phyloP scores from a whole-genome alignment of 1,140 invertebrate genomes.

The Leptinotarsa texana region DNA sequence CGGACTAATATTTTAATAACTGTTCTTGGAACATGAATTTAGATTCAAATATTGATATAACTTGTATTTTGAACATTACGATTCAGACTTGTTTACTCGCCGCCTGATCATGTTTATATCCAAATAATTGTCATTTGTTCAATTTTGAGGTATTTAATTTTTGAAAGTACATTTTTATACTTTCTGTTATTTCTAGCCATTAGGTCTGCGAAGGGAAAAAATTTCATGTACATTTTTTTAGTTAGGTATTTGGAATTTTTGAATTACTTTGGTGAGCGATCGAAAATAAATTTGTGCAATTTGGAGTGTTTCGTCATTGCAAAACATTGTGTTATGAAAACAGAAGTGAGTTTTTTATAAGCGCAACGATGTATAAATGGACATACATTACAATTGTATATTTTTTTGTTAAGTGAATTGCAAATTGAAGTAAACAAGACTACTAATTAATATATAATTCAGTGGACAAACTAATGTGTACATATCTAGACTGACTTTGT shows the following conservation, averaged over 20 bases:
- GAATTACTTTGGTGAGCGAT: background rate
- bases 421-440: slow-evolving; percentile 30
- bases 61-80: too few species aligned
- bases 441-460: slow-evolving; percentile 33
- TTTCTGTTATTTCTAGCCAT: too few species aligned
- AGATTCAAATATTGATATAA: too few species aligned
- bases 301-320: slow-evolving; percentile 17
- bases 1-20: too few species aligned
- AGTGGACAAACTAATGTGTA: slow-evolving; percentile 45
- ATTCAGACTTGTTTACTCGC: too few species aligned
- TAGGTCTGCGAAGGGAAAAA: too few species aligned
- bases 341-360: slow-evolving; percentile 5
- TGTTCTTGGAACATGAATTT: too few species aligned
- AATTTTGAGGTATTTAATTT: too few species aligned
- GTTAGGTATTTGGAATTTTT: background rate
- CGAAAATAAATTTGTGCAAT: slow-evolving; percentile 9
- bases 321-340: slow-evolving; percentile 10
- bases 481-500: slow-evolving; percentile 51
- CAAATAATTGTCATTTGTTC: too few species aligned
- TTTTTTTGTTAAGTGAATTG: slow-evolving; percentile 1
- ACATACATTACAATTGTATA: slow-evolving; percentile 16
- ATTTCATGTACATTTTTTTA: too few species aligned
- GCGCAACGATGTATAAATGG: slow-evolving; percentile 11
- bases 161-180: too few species aligned
- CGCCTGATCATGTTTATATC: too few species aligned